phyloP scores from a whole-genome alignment of 2,797 vertebrate genomes.

The Rhinichthys osculus region DNA sequence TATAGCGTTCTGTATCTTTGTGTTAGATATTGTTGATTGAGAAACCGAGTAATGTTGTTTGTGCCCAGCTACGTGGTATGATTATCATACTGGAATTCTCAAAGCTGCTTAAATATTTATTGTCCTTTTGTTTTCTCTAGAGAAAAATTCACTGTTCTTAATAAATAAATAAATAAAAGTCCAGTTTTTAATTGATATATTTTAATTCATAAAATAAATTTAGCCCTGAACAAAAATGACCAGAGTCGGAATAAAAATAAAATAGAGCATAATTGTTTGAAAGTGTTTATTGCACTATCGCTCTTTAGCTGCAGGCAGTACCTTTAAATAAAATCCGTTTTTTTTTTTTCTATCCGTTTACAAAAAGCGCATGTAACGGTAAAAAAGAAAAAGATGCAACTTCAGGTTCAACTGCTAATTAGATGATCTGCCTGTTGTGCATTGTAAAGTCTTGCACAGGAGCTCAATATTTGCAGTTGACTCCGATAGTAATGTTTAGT shows the following conservation, averaged over 20 bases:
- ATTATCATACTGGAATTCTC: slow-evolving; percentile 57
- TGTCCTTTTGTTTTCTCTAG: slow-evolving; percentile 33
- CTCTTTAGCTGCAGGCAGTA: slow-evolving; percentile 43
- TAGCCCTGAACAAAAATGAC: slow-evolving; percentile 1
- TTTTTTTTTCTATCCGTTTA: slow-evolving; percentile 21
- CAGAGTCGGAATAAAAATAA: slow-evolving; percentile 6
- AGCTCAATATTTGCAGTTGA: slow-evolving; percentile 47
- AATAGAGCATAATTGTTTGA: neutral
- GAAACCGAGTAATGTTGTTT: slow-evolving; percentile 62
- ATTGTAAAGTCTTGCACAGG: slow-evolving; percentile 44
- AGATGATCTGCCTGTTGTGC: slow-evolving; percentile 24
- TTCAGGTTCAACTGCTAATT: slow-evolving; percentile 28
- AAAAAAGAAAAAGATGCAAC: slow-evolving; percentile 2
- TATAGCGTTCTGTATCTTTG: slow-evolving; percentile 57
- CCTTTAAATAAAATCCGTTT: neutral
- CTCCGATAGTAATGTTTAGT: slow-evolving; percentile 37
- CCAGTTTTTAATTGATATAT: slow-evolving; percentile 1
- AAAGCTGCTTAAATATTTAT: slow-evolving; percentile 76
- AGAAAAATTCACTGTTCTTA: slow-evolving; percentile 5
- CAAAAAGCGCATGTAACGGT: slow-evolving; percentile 23
- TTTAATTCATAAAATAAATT: neutral
- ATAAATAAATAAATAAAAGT: neutral
- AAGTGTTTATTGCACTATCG: slow-evolving; percentile 33
- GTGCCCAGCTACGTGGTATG: slow-evolving; percentile 58
- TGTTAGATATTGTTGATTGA: slow-evolving; percentile 68